These are phyloP conservation scores for Yoshiicerus persimilis DNA, from an alignment of 1,140 invertebrate genomes.

Conservation along the genomic window DNA sequence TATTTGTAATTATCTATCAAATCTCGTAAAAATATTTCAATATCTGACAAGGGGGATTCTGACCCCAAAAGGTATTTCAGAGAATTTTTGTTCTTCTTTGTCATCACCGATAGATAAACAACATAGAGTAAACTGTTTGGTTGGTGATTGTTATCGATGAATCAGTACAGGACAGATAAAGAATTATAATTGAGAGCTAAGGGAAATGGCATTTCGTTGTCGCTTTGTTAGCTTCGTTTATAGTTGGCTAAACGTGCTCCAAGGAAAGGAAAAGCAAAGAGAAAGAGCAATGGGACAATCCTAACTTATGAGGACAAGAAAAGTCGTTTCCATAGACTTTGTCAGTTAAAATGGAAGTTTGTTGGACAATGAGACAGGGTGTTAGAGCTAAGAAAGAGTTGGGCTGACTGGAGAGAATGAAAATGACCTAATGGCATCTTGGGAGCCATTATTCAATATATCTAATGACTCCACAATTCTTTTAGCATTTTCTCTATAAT, in stretches of 20 bases:
- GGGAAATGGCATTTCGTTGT: background rate
- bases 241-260: background rate
- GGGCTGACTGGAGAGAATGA: conserved; percentile 9
- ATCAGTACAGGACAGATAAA: background rate
- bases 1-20: too few relatives aligned
- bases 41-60: too few relatives aligned
- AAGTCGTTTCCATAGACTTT: background rate
- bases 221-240: background rate
- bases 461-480: background rate
- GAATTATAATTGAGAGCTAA: background rate
- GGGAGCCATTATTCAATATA: conserved; percentile 43
- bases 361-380: background rate
- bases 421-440: conserved; percentile 36
- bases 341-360: background rate
- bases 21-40: too few relatives aligned
- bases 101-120: too few relatives aligned
- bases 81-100: too few relatives aligned
- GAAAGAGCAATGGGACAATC: background rate
- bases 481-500: background rate
- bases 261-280: background rate
- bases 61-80: too few relatives aligned
- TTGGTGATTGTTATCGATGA: background rate
- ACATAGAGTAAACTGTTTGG: too few relatives aligned
- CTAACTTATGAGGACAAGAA: too few relatives aligned
- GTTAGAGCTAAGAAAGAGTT: background rate